phyloP scores from a whole-genome alignment of 2,113 vertebrate species.

The Pitta sordida region DNA sequence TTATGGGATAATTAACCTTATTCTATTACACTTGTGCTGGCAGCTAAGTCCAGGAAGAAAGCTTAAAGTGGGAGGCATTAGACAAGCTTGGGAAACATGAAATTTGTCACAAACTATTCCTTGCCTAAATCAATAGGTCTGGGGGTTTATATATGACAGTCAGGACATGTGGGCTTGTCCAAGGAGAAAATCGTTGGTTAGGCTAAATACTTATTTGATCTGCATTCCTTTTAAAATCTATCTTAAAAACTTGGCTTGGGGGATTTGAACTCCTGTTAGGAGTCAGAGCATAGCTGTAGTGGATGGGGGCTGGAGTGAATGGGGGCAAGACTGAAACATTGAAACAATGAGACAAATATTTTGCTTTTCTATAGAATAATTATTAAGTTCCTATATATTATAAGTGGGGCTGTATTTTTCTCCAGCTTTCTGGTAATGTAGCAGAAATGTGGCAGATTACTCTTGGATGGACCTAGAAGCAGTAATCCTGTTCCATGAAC shows the following conservation, averaged over 20 bases:
- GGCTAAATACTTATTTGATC: background rate
- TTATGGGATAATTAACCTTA: constrained; percentile 40
- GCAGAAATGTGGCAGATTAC: background rate
- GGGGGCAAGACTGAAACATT: background rate
- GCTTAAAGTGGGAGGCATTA: background rate
- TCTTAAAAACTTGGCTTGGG: background rate
- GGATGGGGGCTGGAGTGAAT: background rate
- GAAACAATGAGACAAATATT: background rate
- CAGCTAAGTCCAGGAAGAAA: constrained; percentile 13
- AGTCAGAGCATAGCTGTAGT: background rate
- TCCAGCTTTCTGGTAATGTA: background rate
- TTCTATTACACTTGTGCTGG: background rate
- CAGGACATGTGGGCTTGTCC: background rate
- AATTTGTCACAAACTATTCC: background rate
- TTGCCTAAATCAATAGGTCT: background rate
- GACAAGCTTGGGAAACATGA: background rate
- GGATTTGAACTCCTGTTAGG: background rate
- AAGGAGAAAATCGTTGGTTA: background rate
- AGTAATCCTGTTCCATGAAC: background rate
- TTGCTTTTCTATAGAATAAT: background rate
- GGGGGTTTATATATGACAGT: background rate
- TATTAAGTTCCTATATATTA: background rate
- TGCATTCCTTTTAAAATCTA: background rate
- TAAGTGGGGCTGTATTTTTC: background rate
- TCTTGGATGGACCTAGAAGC: background rate